A percentile compares a stretch with the other conserved stretches of the same genome.
Evolutionary conservation across 2,113 vertebrate genomes (phyloP).

Genomic region (Vicugna pacos): DNA sequence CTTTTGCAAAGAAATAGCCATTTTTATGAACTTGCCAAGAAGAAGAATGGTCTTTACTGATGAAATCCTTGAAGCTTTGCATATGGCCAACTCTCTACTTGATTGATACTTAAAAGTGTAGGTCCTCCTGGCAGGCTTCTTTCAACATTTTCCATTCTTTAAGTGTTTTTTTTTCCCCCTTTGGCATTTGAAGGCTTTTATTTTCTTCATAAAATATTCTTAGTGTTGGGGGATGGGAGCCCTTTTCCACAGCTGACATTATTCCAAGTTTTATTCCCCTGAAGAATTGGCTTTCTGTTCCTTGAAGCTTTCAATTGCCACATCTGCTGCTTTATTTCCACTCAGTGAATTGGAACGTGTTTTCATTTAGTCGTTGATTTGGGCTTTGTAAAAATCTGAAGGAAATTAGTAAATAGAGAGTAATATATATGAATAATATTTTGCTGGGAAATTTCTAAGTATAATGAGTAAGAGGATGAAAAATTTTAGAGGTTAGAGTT

Average conservation of each 20-base stretch:
- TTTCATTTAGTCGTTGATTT: constrained; percentile 67
- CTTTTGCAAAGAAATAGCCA: constrained; percentile 66
- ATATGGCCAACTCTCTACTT: constrained; percentile 31
- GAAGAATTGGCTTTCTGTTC: constrained; percentile 65
- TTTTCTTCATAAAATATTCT: constrained; percentile 70
- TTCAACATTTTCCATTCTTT: constrained; percentile 71
- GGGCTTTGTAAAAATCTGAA: constrained; percentile 62
- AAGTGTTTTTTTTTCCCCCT: background rate
- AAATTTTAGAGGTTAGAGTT: constrained; percentile 49
- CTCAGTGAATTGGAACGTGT: constrained; percentile 28
- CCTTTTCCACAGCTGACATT: constrained; percentile 61
- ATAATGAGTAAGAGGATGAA: constrained; percentile 39
- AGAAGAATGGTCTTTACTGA: constrained; percentile 8
- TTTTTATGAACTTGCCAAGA: constrained; percentile 67
- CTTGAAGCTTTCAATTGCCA: constrained; percentile 34
- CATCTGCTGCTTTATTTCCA: constrained; percentile 62
- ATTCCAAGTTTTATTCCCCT: constrained; percentile 51
- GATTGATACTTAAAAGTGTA: constrained; percentile 59
- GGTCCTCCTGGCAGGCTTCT: constrained; percentile 32
- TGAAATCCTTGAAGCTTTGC: constrained; percentile 62
- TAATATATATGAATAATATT: constrained; percentile 45
- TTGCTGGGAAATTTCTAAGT: constrained; percentile 55
- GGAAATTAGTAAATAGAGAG: constrained; percentile 56
- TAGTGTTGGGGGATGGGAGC: background rate
- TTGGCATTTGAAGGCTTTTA: constrained; percentile 66